Percentiles rank a stretch among this genome's conserved stretches.
phyloP scores from a whole-genome alignment of 2,888 invertebrate species.

The Gymnoscelis rufifasciata region DNA sequence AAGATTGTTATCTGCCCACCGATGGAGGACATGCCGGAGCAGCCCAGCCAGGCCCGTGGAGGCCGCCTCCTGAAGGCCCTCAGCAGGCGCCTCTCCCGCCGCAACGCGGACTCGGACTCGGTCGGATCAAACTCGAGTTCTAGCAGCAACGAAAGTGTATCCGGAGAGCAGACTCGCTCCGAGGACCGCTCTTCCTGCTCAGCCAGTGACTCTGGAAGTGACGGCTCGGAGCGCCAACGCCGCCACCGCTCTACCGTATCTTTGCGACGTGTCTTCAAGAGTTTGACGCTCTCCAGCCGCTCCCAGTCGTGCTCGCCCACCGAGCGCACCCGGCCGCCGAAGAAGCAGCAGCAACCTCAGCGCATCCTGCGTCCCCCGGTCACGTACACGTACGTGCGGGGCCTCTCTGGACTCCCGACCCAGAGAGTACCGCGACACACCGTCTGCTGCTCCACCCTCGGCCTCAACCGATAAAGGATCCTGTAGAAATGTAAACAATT shows the following conservation, averaged over 20 bases:
- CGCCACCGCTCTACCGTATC: slow-evolving; percentile 81
- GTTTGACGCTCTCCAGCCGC: slow-evolving; percentile 80
- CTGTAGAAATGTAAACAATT: slow-evolving; percentile 11
- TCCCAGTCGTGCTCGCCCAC: slow-evolving; percentile 82
- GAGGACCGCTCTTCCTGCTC: slow-evolving; percentile 75
- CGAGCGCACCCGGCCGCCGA: slow-evolving; percentile 62
- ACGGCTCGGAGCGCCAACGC: slow-evolving; percentile 74
- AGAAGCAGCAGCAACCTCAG: slow-evolving; percentile 83
- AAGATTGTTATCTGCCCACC: slow-evolving; percentile 74
- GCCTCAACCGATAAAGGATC: slow-evolving; percentile 61
- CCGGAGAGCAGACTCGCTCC: slow-evolving; percentile 55
- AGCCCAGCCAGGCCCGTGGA: slow-evolving; percentile 78
- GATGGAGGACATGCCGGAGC: slow-evolving; percentile 75
- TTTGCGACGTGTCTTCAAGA: slow-evolving; percentile 85
- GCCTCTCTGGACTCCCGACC: slow-evolving; percentile 89
- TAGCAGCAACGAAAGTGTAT: slow-evolving; percentile 69
- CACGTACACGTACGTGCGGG: slow-evolving; percentile 88
- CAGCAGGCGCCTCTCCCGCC: slow-evolving; percentile 80
- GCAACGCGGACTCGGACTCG: slow-evolving; percentile 65
- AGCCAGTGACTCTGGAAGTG: slow-evolving; percentile 82
- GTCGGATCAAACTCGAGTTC: slow-evolving; percentile 51
- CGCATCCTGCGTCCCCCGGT: slow-evolving; percentile 88
- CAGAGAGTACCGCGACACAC: slow-evolving; percentile 85
- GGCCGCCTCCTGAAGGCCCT: slow-evolving; percentile 83
- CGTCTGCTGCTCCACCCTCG: slow-evolving; percentile 53